Percentiles rank a stretch among this genome's conserved stretches.
These are phyloP conservation scores for Zophobas atratus DNA, from an alignment of 1,140 invertebrate genomes.

Conservation along the genomic window DNA sequence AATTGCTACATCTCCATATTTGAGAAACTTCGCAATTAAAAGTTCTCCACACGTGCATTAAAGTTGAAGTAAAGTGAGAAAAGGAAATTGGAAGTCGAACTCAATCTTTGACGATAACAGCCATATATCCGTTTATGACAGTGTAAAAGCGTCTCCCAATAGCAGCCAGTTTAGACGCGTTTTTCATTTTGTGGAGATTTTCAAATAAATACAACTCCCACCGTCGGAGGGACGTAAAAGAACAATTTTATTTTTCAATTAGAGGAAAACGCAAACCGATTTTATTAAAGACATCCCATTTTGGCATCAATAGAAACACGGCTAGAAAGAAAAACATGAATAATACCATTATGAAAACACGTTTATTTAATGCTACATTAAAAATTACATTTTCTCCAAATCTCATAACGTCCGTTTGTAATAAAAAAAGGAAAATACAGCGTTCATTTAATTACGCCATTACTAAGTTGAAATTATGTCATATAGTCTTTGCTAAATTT, in stretches of 20 bases:
- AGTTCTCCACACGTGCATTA: background rate
- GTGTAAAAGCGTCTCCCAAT: conserved; percentile 27
- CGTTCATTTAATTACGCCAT: conserved; percentile 20
- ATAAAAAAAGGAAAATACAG: conserved; percentile 2
- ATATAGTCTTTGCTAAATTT: background rate
- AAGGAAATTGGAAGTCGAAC: conserved; percentile 44
- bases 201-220: conserved; percentile 9
- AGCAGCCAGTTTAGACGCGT: background rate
- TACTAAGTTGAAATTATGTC: background rate
- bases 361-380: conserved; percentile 10
- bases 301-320: background rate
- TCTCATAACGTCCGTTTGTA: conserved; percentile 6
- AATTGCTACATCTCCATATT: background rate
- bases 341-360: background rate
- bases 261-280: background rate
- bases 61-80: conserved; percentile 6
- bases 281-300: conserved; percentile 9
- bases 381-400: conserved; percentile 11
- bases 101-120: conserved; percentile 36
- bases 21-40: background rate
- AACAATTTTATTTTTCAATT: conserved; percentile 26
- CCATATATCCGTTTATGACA: conserved; percentile 36
- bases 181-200: conserved; percentile 28
- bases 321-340: background rate
- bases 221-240: background rate